A percentile compares a stretch with the other conserved stretches of the same genome.
Evolutionary conservation across 1,140 invertebrate species (phyloP).

Genomic region (Pteromalus puparum): DNA sequence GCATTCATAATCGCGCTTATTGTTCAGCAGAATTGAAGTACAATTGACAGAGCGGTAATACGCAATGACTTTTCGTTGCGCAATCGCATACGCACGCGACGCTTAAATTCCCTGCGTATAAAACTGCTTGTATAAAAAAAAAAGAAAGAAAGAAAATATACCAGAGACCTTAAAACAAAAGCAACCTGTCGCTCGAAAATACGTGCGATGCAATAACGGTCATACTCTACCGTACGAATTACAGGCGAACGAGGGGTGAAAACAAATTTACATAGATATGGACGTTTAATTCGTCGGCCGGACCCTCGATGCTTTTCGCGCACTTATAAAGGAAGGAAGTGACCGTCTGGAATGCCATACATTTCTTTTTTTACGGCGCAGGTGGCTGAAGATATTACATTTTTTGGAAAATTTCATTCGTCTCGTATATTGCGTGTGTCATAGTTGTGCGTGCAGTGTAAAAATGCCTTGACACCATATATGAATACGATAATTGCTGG

Average conservation of each 20-base stretch:
- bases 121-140: too few species aligned
- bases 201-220: constrained; percentile 8
- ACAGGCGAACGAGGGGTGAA: not conserved
- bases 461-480: not conserved
- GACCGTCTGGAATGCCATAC: not conserved
- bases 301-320: not conserved
- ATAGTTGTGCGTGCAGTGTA: not conserved
- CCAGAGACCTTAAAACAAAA: too few species aligned
- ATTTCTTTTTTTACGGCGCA: not conserved
- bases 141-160: too few species aligned
- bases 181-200: not conserved
- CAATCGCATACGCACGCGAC: not conserved
- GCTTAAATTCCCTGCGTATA: not conserved
- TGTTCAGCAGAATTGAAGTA: constrained; percentile 36
- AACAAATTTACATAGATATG: constrained; percentile 4
- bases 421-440: too few species aligned
- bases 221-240: not conserved
- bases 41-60: constrained; percentile 28
- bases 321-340: not conserved
- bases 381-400: too few species aligned
- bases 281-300: not conserved
- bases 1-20: constrained; percentile 43
- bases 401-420: too few species aligned
- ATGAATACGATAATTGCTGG: not conserved
- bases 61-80: constrained; percentile 15